Base-by-base conservation (phyloP, 2,797 vertebrate species). In the Sylvia borin region DNA sequence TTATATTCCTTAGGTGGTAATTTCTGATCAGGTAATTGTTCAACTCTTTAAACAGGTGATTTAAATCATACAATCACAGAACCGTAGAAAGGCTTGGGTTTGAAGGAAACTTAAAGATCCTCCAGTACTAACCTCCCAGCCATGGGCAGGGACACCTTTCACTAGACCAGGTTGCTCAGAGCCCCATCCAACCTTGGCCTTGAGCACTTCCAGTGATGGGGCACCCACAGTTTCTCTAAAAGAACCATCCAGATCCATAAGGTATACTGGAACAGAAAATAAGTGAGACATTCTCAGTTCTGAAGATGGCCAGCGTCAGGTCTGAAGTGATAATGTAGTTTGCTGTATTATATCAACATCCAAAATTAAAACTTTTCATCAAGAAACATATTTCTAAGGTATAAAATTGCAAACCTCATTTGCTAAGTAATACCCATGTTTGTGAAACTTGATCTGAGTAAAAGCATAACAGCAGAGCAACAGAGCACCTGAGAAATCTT, bases 381-480 rank as follows among this genome's bases (percentile, higher is more conserved):
- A 76, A 60, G 55, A 68, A 88, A 55, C 2, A 4, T n/a, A 74
- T 65, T 94, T 90, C 32, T 57, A 64, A 88, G 16, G 65, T 54
- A 61, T 16, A 77, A 89, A 82, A 86, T 9, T 34, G n/a, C 42
- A 94, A 89, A 60, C 72, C 25, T 2, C 16, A 51, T 42, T 71
- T 2, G 1, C 29, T 66, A 36, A 91, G n/a, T 34, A 90, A 90
- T 29, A 84, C 38, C 27, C 5, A 9, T 31, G n/a, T 83, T 61
- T 62, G 40, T 61, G 48, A 54, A 24, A 70, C 40, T 47, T 17
- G 31, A 54, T 34, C 25, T 0, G 2, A 77, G n/a, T 42, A 70
- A 94, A 93, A 93, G 68, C 62, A 72, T 5, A 85, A 70, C 38
- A 93, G 81, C 50, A 77, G 54, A 85, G 51, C 26, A 86, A 84